Conservation (phyloP, 2,888 invertebrate genomes). For the Fabriciana adippe region DNA sequence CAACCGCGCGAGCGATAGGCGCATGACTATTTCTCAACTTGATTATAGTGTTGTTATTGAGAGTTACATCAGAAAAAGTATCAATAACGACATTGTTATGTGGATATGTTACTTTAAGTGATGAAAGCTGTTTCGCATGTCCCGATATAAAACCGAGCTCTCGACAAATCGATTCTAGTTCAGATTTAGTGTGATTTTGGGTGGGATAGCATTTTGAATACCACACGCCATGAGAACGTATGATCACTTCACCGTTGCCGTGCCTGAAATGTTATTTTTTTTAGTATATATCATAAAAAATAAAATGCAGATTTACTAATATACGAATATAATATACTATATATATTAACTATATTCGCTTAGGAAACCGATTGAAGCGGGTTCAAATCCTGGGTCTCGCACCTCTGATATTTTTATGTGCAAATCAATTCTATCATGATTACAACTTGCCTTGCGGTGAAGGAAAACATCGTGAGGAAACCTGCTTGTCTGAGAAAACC, state of each 20-base stretch:
- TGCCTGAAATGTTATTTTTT: slow-evolving; percentile 57
- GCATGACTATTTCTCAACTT: slow-evolving; percentile 64
- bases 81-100: slow-evolving; percentile 62
- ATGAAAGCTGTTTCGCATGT: slow-evolving; percentile 70
- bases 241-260: slow-evolving; percentile 85
- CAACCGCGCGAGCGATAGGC: slow-evolving; percentile 64
- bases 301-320: too few relatives aligned
- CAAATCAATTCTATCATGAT: too few relatives aligned
- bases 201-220: slow-evolving; percentile 86
- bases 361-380: too few relatives aligned
- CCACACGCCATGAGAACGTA: slow-evolving; percentile 86
- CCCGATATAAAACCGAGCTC: slow-evolving; percentile 83
- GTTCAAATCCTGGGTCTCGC: too few relatives aligned
- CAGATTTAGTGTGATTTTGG: slow-evolving; percentile 73
- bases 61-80: slow-evolving; percentile 60
- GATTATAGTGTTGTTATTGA: slow-evolving; percentile 68
- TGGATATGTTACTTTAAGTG: slow-evolving; percentile 48
- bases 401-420: too few relatives aligned
- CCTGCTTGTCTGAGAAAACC: too few relatives aligned
- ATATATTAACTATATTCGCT: too few relatives aligned
- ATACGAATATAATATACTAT: too few relatives aligned
- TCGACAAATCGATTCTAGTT: slow-evolving; percentile 83
- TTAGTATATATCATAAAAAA: neutral
- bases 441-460: too few relatives aligned
- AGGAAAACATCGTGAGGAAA: too few relatives aligned